Base-by-base conservation (phyloP, 2,797 vertebrate genomes). In the Brachyalestes nurse region DNA sequence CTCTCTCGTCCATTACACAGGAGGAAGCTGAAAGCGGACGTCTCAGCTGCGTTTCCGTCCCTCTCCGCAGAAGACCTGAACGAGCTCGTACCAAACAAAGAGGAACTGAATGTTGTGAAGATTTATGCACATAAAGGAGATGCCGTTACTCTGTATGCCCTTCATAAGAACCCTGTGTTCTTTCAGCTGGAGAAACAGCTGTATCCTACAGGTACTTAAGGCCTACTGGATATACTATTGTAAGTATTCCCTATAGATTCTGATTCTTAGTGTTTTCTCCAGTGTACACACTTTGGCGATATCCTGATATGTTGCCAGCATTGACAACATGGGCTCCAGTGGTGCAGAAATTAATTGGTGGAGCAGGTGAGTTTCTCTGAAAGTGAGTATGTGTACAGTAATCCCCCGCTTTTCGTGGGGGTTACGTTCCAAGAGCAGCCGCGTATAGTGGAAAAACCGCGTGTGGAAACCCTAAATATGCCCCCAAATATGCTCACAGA, bases 271-370 rank as follows among this genome's bases (percentile, higher is more conserved):
- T 47, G 42, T 80, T 28, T 65, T 66, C 19, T 8, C 81, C 90
- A 99, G 98, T 99, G 25, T 99, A 98, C 83, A 91, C 93, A 2
- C 91, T 99, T 61, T 99, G 98, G 98, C 89, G 88, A 16, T 93
- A 91, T 87, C 97, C 97, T 17, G 88, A 93, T 88, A 91, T 97
- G 85, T 91, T 99, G 6, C 97, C 96, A 77, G 86, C 92, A 1
- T 96, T 99, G 82, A 91, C 90, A 28, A 99, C 98, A 64, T 99
- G 98, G 98, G 94, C 96, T 70, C 92, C 93, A 13, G 98, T 99
- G 70, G 88, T 99, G 0, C 93, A 97, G 88, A 99, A 98, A 85
- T 88, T 99, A 83, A 90, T 91, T 2, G 96, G 97, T 62, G 98
- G 98, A 78, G 98, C 98, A 95, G 98, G 97, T 87, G 72, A 74